Evolutionary conservation across 2,797 vertebrate genomes (phyloP), one percentile per base, ranked within the genome.

Genomic region (Chanos chanos): DNA sequence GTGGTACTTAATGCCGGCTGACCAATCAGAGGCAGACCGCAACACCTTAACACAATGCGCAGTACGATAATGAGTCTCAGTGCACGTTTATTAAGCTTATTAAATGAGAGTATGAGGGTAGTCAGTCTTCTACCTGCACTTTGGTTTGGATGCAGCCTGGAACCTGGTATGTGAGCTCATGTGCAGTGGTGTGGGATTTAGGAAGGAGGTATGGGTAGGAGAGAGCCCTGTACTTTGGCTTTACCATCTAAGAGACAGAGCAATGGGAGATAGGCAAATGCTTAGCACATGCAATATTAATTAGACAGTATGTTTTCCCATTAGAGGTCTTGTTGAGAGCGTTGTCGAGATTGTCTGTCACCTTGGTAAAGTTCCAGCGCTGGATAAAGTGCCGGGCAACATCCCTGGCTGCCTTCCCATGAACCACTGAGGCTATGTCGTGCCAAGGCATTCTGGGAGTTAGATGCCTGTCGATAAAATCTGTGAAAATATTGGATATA

Each of bases 361-460:
- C 96, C 94, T 97, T 98, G 0, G 93, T 94, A 83, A 99, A 99
- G 73, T 99, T 99, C 96, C 96, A 99, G 48, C 96, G 90, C 74
- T 99, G 96, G 79, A 99, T 99, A 59, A 99, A 99, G 72, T 99
- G 96, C 2, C 96, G 83, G 0, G 96, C 96, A 12, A 97, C 84
- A 1, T 98, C 95, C 0, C 96, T 88, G 0, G 96, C 96, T 0
- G 95, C 95, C 71, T 83, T 92, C 36, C 96, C 96, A 0, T 98
- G 95, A 30, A 99, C 95, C 51, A 82, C 94, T 0, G 94, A 96
- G 56, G 91, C 66, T 6, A 98, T 97, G 80, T 99, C 96, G 0
- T 99, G 96, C 96, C 96, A 99, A 0, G 96, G 96, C 96, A 99
- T 99, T 71, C 96, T 91, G 5, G 96, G 96, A 0, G 86, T 97